Conservation (phyloP, 2,113 vertebrate species). For the Chaenogobius annularis region DNA sequence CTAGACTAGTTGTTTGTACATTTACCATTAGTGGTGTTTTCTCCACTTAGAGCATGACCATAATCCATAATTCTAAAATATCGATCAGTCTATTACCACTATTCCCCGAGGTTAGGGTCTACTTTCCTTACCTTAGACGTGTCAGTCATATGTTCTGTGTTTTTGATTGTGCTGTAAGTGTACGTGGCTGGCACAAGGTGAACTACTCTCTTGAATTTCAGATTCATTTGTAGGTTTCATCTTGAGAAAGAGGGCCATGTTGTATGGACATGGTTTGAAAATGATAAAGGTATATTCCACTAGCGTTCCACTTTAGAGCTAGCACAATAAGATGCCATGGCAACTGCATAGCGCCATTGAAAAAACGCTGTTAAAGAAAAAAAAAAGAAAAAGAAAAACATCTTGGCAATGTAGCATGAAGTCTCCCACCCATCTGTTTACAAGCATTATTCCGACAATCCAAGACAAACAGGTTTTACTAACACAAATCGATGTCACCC, state of each 20-base stretch:
- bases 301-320: conserved; percentile 72
- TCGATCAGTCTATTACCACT: conserved; percentile 55
- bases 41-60: conserved; percentile 65
- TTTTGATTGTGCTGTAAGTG: conserved; percentile 73
- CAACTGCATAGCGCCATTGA: conserved; percentile 74
- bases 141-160: conserved; percentile 69
- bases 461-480: conserved; percentile 58
- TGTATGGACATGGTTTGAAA: conserved; percentile 81
- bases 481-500: conserved; percentile 47
- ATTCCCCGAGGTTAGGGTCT: conserved; percentile 63
- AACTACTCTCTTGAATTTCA: conserved; percentile 82
- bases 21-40: conserved; percentile 64
- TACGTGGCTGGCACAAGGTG: conserved; percentile 78
- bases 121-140: conserved; percentile 48
- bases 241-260: conserved; percentile 81
- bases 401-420: conserved; percentile 62
- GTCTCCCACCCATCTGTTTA: conserved; percentile 60
- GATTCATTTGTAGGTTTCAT: conserved; percentile 82
- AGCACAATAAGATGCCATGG: conserved; percentile 80
- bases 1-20: conserved; percentile 67
- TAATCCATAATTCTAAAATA: conserved; percentile 52
- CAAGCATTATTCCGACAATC: conserved; percentile 56
- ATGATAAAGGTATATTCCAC: conserved; percentile 79
- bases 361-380: conserved; percentile 48
- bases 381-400: conserved; percentile 16